Evolutionary conservation across 2,113 vertebrate genomes (phyloP).

Genomic region (Nipponia nippon): DNA sequence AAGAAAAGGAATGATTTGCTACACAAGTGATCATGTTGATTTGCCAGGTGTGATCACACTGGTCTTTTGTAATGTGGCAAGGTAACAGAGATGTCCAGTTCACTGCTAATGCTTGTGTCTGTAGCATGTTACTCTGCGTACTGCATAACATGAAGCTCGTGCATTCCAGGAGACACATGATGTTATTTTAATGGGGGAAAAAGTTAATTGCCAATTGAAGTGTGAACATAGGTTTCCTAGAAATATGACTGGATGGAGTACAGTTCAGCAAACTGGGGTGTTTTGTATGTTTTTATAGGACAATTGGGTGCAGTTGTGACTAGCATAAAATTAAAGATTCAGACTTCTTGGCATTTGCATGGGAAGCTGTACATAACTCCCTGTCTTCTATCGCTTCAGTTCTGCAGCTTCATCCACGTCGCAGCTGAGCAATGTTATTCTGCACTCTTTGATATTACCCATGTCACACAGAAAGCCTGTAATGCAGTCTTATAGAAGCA

Average conservation of each 20-base stretch:
- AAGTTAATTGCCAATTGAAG: neutral
- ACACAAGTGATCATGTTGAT: neutral
- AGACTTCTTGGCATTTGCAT: neutral
- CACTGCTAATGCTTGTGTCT: neutral
- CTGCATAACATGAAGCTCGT: rapidly evolving
- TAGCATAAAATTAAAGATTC: neutral
- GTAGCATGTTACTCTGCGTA: neutral
- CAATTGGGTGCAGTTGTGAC: neutral
- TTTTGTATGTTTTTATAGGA: neutral
- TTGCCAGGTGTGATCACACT: neutral
- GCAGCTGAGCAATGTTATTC: neutral
- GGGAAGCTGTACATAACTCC: neutral
- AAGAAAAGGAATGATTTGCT: neutral
- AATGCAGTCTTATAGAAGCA: neutral
- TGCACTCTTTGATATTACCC: neutral
- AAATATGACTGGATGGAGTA: neutral
- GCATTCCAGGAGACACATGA: neutral
- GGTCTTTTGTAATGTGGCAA: neutral
- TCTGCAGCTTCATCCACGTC: neutral
- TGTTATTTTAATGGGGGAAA: neutral
- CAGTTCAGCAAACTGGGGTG: neutral
- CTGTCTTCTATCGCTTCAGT: neutral
- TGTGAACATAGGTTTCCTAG: neutral
- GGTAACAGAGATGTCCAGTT: neutral
- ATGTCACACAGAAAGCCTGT: neutral